Evolutionary conservation across 2,888 invertebrate species (phyloP).

Genomic region (Chaetogeoica ovagalla): DNA sequence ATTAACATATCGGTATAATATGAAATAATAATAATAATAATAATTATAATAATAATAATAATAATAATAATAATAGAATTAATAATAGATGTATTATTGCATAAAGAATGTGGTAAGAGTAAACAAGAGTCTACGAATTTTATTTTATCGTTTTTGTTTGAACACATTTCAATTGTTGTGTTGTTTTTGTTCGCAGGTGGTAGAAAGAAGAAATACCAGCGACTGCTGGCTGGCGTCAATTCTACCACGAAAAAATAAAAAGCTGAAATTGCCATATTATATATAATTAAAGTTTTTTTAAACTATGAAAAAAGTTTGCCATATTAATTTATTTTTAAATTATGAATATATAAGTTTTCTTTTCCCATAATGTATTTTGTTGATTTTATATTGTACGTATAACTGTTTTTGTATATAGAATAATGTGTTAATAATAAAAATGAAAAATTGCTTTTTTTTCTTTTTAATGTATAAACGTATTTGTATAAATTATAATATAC

Average conservation of each 20-base stretch:
- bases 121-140: not conserved
- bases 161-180: not conserved
- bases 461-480: constrained; percentile 2
- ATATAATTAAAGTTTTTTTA: not conserved
- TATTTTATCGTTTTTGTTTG: not conserved
- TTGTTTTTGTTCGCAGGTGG: constrained; percentile 30
- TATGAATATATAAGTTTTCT: not conserved
- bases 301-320: constrained; percentile 21
- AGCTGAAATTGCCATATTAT: constrained; percentile 16
- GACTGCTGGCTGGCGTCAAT: constrained; percentile 30
- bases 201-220: constrained; percentile 50
- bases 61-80: no score
- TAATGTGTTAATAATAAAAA: constrained; percentile 8
- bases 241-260: constrained; percentile 45
- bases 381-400: constrained; percentile 10
- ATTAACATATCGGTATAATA: no score
- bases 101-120: not conserved
- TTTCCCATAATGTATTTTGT: constrained; percentile 6
- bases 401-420: constrained; percentile 28
- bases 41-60: no score
- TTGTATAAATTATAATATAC: constrained; percentile 7
- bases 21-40: no score
- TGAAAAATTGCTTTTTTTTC: constrained; percentile 7
- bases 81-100: no score
- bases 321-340: constrained; percentile 38